These are phyloP conservation scores for Hylaeus volcanicus DNA, from an alignment of 1,140 invertebrate genomes.

Conservation along the genomic window DNA sequence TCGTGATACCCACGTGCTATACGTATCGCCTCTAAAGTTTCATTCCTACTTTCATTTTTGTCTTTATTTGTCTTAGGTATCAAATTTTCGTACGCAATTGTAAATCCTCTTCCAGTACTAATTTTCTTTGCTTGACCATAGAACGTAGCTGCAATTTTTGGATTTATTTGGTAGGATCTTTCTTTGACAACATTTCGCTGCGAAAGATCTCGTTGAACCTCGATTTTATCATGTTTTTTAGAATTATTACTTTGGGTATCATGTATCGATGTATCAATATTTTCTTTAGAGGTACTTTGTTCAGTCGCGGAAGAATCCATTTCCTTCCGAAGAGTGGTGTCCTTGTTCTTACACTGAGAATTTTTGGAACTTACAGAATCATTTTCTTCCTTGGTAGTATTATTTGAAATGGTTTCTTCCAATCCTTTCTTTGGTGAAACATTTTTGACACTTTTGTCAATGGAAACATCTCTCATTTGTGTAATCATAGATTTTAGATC, in stretches of 20 bases:
- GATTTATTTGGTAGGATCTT: not conserved
- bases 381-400: not conserved
- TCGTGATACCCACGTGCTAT: not conserved
- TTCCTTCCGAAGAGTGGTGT: too few relatives aligned
- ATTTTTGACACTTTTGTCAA: not conserved
- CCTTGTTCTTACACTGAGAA: not conserved
- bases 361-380: accelerated
- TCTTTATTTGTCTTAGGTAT: not conserved
- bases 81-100: not conserved
- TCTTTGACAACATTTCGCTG: not conserved
- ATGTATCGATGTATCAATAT: too few relatives aligned
- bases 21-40: not conserved
- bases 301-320: not conserved
- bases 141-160: not conserved
- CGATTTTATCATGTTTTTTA: too few relatives aligned
- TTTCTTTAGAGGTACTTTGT: not conserved
- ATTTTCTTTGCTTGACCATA: slow-evolving; percentile 5
- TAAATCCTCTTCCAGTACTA: slow-evolving; percentile 24
- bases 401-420: not conserved
- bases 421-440: too few relatives aligned
- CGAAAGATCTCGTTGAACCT: not conserved
- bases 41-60: not conserved
- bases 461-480: not conserved
- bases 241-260: too few relatives aligned
- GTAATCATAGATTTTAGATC: not conserved